phyloP scores from a whole-genome alignment of 2,797 vertebrate species.

The Mareca strepera region DNA sequence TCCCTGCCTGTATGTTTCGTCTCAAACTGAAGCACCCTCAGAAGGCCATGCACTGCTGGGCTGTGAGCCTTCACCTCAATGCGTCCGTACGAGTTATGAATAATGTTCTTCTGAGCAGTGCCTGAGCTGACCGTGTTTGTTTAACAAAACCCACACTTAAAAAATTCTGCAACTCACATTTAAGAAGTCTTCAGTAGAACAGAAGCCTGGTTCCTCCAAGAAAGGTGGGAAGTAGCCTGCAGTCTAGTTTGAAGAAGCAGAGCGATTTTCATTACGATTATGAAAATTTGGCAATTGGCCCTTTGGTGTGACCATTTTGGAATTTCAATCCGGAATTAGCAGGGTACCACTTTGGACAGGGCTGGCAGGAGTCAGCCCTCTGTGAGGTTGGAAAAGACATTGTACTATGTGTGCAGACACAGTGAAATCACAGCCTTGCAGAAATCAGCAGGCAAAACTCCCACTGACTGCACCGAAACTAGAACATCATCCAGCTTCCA shows the following conservation, averaged over 20 bases:
- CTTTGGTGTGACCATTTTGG: neutral
- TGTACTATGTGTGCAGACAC: neutral
- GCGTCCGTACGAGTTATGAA: neutral
- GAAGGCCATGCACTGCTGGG: accelerated
- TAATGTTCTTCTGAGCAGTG: neutral
- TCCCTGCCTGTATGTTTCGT: neutral
- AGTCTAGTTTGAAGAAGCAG: neutral
- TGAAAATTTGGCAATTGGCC: neutral
- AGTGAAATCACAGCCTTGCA: neutral
- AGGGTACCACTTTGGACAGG: neutral
- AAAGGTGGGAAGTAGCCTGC: neutral
- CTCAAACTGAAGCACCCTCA: neutral
- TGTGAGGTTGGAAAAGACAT: neutral
- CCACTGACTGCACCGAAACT: accelerated
- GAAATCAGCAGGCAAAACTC: neutral
- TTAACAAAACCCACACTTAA: neutral
- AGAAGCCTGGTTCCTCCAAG: neutral
- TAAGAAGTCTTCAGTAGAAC: neutral
- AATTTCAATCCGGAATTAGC: neutral
- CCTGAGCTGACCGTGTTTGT: accelerated
- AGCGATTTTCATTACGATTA: neutral
- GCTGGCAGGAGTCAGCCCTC: neutral
- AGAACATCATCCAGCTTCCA: neutral
- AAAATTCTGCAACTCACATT: neutral
- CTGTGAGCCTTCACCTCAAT: accelerated